phyloP scores from a whole-genome alignment of 2,797 vertebrate genomes.

The Tangara arthus region DNA sequence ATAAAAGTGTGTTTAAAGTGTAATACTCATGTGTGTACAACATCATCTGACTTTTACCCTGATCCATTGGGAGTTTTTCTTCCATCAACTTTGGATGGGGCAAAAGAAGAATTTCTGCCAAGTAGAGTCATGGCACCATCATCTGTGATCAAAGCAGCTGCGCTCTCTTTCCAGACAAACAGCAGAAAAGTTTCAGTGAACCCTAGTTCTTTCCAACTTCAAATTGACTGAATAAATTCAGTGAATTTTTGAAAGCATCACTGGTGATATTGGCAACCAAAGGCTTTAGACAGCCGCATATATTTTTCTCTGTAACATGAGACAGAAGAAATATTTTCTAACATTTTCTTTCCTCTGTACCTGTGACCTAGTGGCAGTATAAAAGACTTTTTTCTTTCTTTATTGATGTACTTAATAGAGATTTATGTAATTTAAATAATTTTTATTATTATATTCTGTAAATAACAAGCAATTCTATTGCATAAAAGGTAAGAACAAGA shows the following conservation, averaged over 20 bases:
- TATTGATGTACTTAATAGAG: background rate
- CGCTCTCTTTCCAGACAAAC: background rate
- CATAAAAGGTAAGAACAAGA: background rate
- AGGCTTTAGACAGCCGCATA: background rate
- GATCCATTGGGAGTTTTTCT: background rate
- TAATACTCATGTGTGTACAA: background rate
- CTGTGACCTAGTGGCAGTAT: background rate
- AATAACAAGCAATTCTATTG: background rate
- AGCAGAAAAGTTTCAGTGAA: background rate
- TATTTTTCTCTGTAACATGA: background rate
- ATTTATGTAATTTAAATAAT: background rate
- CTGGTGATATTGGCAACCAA: background rate
- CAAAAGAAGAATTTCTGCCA: background rate
- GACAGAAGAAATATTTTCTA: background rate
- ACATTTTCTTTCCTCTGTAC: background rate
- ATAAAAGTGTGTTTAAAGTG: background rate
- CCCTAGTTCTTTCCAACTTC: background rate
- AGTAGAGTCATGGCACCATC: background rate
- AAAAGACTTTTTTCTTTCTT: background rate
- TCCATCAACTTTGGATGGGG: background rate
- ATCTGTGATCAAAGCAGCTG: conserved; percentile 17
- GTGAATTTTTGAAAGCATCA: background rate
- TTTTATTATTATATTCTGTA: background rate
- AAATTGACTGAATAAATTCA: conserved; percentile 4
- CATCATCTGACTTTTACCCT: background rate